Conservation (phyloP, 2,797 vertebrate genomes). For the Chloroceryle inda region DNA sequence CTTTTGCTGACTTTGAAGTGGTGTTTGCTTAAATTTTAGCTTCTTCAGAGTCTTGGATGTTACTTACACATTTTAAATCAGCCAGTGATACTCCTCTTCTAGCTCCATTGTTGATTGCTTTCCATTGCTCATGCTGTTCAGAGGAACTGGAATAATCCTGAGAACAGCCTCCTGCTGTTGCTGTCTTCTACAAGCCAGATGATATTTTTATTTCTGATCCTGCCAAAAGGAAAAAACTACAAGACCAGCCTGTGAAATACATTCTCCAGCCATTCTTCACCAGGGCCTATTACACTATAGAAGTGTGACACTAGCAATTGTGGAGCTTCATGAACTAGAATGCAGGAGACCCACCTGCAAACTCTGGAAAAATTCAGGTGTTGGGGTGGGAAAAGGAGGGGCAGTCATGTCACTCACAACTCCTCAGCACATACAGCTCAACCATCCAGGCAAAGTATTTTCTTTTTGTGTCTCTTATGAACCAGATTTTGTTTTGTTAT, state of each 20-base stretch:
- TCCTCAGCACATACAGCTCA: neutral
- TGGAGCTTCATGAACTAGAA: neutral
- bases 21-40: neutral
- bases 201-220: neutral
- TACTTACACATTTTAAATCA: neutral
- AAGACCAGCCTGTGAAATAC: neutral
- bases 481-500: neutral
- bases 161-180: neutral
- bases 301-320: neutral
- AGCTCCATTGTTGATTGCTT: neutral
- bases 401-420: neutral
- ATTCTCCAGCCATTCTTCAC: neutral
- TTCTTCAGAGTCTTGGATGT: neutral
- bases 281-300: neutral
- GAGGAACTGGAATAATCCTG: neutral
- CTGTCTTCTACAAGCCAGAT: neutral
- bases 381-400: neutral
- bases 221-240: neutral
- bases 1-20: neutral
- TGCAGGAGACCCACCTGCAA: accelerated
- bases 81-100: neutral
- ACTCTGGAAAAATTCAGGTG: neutral
- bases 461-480: neutral
- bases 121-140: neutral
- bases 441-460: neutral